Base-by-base conservation (phyloP, 2,797 vertebrate genomes). In the Micromesistius poutassou region DNA sequence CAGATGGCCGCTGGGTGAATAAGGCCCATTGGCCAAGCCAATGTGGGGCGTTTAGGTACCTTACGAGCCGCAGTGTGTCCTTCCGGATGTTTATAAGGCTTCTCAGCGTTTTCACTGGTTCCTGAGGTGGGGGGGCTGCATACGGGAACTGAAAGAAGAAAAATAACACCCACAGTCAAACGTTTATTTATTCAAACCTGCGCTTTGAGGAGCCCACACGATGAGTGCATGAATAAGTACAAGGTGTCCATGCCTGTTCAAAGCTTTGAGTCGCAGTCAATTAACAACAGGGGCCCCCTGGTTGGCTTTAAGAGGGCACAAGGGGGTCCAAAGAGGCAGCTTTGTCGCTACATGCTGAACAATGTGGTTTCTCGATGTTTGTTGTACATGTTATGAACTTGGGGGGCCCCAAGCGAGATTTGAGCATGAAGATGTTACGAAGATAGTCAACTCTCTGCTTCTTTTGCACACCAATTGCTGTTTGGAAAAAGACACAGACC, bases 41-140 rank as follows among this genome's bases (percentile, higher is more conserved):
- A 55, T 22, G 55, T 25, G 22, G 55, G 55, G 55, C 62, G 87
- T 25, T 75, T 62, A 73, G 94, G 89, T 89, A 99, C 98, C 94
- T 96, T 87, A 98, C 96, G 0, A 99, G 95, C 77, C 98, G 95
- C 83, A 99, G 93, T 0, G 97, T 98, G 93, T 99, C 98, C 91
- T 99, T 99, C 16, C 98, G 96, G 90, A 99, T 97, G 89, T 98
- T 99, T 92, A 99, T 95, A 84, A 99, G 94, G 86, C 98, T 99
- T 87, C 97, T 94, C 85, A 99, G 92, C 0, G 97, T 99, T 94
- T 98, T 99, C 81, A 98, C 97, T 0, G 98, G 98, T 89, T 99
- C 98, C 82, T 99, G 97, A 90, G 97, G 97, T 55, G 97, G 97
- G 76, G 97, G 97, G 80, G 98, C 96, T 30, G 96, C 96, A 0